Conservation (phyloP, 2,888 invertebrate genomes). For the Scelioninae gen. 1 region DNA sequence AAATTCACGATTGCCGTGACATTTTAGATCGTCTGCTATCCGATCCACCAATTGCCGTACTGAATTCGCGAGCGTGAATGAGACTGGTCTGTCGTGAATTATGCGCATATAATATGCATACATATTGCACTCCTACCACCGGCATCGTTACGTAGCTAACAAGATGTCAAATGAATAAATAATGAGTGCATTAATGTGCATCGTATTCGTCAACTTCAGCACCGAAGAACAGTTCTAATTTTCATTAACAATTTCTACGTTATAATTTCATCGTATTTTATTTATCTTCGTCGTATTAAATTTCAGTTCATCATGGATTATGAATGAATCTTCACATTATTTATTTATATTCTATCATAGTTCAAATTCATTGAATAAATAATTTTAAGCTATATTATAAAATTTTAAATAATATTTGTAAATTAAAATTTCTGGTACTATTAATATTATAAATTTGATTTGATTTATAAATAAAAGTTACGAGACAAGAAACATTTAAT, state of each 20-base stretch:
- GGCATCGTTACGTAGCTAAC: slow-evolving; percentile 49
- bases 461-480: too few relatives aligned
- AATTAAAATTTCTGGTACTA: too few relatives aligned
- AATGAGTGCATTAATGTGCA: slow-evolving; percentile 31
- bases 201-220: slow-evolving; percentile 30
- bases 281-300: not conserved
- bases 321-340: too few relatives aligned
- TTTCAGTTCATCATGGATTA: not conserved
- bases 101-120: slow-evolving; percentile 62
- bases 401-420: too few relatives aligned
- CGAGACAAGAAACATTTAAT: not conserved
- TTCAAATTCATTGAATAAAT: too few relatives aligned
- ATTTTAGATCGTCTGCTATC: slow-evolving; percentile 50
- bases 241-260: not conserved
- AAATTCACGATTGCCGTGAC: slow-evolving; percentile 45
- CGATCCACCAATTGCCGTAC: slow-evolving; percentile 42
- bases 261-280: not conserved
- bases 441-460: too few relatives aligned
- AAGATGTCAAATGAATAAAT: slow-evolving; percentile 59
- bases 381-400: too few relatives aligned
- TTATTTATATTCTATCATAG: too few relatives aligned
- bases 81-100: slow-evolving; percentile 62
- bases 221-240: slow-evolving; percentile 4
- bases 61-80: slow-evolving; percentile 48
- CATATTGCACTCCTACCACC: slow-evolving; percentile 28